Percentiles rank a stretch among this genome's conserved stretches.
Conservation (phyloP, 2,113 vertebrate species). For the Calyptomena viridis region DNA sequence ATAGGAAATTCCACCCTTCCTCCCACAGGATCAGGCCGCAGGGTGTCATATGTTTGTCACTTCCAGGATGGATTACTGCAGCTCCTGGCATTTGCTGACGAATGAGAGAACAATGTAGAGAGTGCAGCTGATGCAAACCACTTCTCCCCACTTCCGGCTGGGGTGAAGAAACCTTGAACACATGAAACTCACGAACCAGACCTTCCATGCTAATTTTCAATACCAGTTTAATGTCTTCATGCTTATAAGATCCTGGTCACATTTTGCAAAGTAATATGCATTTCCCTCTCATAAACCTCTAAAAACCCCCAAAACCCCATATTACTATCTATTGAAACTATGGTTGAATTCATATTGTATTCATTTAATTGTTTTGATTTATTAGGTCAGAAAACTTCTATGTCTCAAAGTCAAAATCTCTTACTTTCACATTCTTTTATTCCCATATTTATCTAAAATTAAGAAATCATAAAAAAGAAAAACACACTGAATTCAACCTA, state of each 20-base stretch:
- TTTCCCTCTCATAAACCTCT: not conserved
- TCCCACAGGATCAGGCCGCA: slow-evolving; percentile 10
- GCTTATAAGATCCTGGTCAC: not conserved
- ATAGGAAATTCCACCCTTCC: slow-evolving; percentile 46
- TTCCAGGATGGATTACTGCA: slow-evolving; percentile 50
- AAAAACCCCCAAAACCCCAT: fast-evolving
- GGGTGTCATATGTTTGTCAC: slow-evolving; percentile 9
- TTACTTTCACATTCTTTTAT: not conserved
- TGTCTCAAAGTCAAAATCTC: not conserved
- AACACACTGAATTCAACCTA: not conserved
- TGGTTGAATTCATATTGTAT: not conserved
- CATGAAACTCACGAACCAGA: fast-evolving
- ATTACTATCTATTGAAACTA: not conserved
- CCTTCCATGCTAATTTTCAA: not conserved
- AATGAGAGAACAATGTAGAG: slow-evolving; percentile 12
- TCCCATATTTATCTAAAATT: not conserved
- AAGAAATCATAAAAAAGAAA: not conserved
- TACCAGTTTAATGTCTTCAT: not conserved
- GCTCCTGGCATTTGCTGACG: not conserved
- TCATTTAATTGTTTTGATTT: not conserved
- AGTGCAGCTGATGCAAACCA: not conserved
- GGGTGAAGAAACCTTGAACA: not conserved
- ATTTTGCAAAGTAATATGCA: not conserved
- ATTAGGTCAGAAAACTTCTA: not conserved
- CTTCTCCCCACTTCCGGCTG: slow-evolving; percentile 2